These are phyloP conservation scores for Hylaea fasciaria DNA, from an alignment of 2,888 invertebrate species.

Conservation along the genomic window DNA sequence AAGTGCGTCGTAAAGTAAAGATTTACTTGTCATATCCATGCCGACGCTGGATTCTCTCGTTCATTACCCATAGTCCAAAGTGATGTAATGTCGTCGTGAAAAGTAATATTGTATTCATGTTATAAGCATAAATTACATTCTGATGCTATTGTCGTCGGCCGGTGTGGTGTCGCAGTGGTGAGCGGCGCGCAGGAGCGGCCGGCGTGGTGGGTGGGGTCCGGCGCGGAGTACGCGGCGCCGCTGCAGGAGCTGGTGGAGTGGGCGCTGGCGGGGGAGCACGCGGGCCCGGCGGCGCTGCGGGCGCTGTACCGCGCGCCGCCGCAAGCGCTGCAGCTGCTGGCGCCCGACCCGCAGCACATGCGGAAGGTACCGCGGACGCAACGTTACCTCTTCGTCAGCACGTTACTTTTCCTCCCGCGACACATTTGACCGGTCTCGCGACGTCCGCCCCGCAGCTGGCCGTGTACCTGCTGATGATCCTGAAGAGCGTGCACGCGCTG, in stretches of 20 bases:
- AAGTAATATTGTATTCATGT: too few relatives aligned
- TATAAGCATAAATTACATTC: too few relatives aligned
- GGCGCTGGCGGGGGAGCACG: slow-evolving; percentile 58
- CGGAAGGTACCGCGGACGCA: slow-evolving; percentile 64
- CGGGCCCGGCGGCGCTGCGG: slow-evolving; percentile 63
- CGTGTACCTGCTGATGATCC: slow-evolving; percentile 69
- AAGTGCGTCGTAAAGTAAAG: too few relatives aligned
- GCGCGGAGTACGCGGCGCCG: slow-evolving; percentile 62
- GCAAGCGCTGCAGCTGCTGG: slow-evolving; percentile 60
- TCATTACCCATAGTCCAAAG: too few relatives aligned
- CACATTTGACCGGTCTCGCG: not conserved
- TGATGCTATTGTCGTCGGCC: too few relatives aligned
- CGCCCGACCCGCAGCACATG: slow-evolving; percentile 60
- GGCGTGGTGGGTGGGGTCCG: slow-evolving; percentile 64
- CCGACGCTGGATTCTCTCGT: too few relatives aligned
- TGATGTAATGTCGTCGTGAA: too few relatives aligned
- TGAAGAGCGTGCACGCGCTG: slow-evolving; percentile 64
- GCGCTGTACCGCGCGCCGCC: slow-evolving; percentile 69
- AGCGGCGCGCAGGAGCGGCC: slow-evolving; percentile 51
- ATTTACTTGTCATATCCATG: too few relatives aligned
- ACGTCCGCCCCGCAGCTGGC: slow-evolving; percentile 57
- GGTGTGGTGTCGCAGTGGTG: slow-evolving; percentile 55
- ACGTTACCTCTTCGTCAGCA: not conserved
- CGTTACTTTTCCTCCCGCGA: too few relatives aligned
- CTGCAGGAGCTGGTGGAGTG: slow-evolving; percentile 74